A percentile compares a stretch with the other conserved stretches of the same genome.
phyloP scores from a whole-genome alignment of 2,888 invertebrate species.

The Phytoseiulus persimilis region DNA sequence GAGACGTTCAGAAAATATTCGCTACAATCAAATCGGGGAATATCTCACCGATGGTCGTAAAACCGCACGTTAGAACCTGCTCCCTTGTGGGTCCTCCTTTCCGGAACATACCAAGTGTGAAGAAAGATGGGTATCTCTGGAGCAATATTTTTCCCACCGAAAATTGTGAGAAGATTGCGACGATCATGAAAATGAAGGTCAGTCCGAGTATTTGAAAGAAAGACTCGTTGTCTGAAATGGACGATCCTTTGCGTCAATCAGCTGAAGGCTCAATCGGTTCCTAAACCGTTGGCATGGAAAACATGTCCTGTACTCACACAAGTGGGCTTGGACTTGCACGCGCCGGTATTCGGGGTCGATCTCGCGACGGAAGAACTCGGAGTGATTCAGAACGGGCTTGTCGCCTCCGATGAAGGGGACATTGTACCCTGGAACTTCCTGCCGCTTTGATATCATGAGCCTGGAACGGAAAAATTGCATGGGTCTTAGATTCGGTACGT shows the following conservation, averaged over 20 bases:
- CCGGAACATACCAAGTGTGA: slow-evolving; percentile 64
- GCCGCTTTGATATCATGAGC: background rate
- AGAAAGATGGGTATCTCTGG: slow-evolving; percentile 59
- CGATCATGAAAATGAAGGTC: background rate
- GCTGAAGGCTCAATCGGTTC: background rate
- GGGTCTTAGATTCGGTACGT: no score
- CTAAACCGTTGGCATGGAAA: no score
- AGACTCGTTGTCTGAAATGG: background rate
- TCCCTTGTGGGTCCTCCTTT: slow-evolving; percentile 55
- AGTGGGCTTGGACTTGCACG: slow-evolving; percentile 30
- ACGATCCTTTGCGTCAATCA: background rate
- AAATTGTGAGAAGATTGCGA: slow-evolving; percentile 5
- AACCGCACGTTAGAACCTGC: slow-evolving; percentile 58
- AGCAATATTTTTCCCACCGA: slow-evolving; percentile 36
- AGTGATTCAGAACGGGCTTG: slow-evolving; percentile 22
- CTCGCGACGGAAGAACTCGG: slow-evolving; percentile 34
- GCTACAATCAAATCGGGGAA: no score
- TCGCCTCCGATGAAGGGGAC: background rate
- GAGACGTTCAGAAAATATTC: no score
- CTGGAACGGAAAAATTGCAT: background rate
- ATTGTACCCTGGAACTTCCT: background rate
- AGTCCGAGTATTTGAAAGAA: background rate
- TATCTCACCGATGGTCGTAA: slow-evolving; percentile 56
- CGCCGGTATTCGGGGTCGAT: background rate
- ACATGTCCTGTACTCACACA: background rate